These are phyloP conservation scores for Dinomys branickii DNA, from an alignment of 2,113 vertebrate species.

Conservation along the genomic window DNA sequence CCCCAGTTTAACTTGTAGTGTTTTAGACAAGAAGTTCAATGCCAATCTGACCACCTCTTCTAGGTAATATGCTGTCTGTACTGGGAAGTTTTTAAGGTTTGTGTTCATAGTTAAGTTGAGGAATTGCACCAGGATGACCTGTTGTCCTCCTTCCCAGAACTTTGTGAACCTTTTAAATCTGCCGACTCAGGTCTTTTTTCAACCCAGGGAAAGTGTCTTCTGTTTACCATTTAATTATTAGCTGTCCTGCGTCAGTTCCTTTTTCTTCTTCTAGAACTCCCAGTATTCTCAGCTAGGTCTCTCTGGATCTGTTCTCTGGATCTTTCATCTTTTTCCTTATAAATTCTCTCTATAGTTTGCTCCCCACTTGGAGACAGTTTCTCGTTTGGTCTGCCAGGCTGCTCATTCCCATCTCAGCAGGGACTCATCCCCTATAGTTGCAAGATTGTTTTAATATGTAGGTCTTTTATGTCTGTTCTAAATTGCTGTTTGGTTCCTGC, in stretches of 20 bases:
- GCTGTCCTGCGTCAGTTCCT: not conserved
- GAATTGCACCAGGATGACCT: conserved; percentile 7
- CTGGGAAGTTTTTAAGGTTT: not conserved
- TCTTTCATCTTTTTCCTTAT: conserved; percentile 15
- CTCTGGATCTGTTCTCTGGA: not conserved
- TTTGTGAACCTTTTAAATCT: not conserved
- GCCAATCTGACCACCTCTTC: not conserved
- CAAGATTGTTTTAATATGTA: not conserved
- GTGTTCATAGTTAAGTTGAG: conserved; percentile 33
- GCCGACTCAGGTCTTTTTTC: not conserved
- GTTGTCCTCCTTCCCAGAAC: not conserved
- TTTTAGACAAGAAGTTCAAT: conserved; percentile 36
- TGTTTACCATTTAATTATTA: not conserved
- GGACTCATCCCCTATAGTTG: not conserved
- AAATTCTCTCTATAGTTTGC: not conserved
- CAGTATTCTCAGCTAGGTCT: not conserved
- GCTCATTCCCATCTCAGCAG: not conserved
- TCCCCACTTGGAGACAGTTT: not conserved
- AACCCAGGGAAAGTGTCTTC: not conserved
- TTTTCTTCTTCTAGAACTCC: conserved; percentile 35
- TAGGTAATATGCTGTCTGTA: not conserved
- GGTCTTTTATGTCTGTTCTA: not conserved
- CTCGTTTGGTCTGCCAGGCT: not conserved
- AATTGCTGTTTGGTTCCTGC: not conserved
- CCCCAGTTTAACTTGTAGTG: not conserved